Percentiles rank a stretch among this genome's conserved stretches.
These are phyloP conservation scores for Brachyhypopomus occidentalis DNA, from an alignment of 2,113 vertebrate species.

Conservation along the genomic window DNA sequence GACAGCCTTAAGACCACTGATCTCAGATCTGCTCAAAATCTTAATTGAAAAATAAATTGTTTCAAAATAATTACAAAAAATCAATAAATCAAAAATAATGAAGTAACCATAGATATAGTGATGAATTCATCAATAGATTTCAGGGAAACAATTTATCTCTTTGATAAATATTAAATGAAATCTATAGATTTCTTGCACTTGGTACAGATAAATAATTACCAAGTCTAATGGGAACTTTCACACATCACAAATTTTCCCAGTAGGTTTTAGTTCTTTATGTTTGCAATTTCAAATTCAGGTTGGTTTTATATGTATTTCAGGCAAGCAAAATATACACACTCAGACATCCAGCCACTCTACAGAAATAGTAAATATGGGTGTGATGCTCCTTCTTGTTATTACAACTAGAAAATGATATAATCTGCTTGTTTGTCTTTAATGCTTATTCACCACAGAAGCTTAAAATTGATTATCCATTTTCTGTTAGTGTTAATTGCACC, in stretches of 20 bases:
- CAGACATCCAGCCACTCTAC: too few species aligned
- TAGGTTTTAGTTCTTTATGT: too few species aligned
- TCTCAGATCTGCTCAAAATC: neutral
- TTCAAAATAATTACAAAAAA: neutral
- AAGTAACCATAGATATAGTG: too few species aligned
- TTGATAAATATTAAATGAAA: neutral
- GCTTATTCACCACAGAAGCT: neutral
- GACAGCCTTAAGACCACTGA: neutral
- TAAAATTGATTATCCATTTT: neutral
- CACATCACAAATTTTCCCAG: too few species aligned
- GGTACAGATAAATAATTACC: neutral
- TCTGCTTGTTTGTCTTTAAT: too few species aligned
- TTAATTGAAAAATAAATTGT: neutral
- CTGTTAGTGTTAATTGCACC: neutral
- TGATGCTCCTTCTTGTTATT: too few species aligned
- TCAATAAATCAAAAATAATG: neutral
- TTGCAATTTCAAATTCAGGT: too few species aligned
- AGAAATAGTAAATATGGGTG: too few species aligned
- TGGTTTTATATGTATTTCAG: too few species aligned
- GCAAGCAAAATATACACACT: too few species aligned
- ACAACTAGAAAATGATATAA: neutral
- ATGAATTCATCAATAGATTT: neutral
- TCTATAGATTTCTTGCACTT: neutral
- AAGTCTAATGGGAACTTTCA: too few species aligned
- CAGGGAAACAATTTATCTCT: neutral